Percentiles rank a stretch among this genome's conserved stretches.
phyloP scores from a whole-genome alignment of 2,888 invertebrate species.

The Blomia tropicalis region DNA sequence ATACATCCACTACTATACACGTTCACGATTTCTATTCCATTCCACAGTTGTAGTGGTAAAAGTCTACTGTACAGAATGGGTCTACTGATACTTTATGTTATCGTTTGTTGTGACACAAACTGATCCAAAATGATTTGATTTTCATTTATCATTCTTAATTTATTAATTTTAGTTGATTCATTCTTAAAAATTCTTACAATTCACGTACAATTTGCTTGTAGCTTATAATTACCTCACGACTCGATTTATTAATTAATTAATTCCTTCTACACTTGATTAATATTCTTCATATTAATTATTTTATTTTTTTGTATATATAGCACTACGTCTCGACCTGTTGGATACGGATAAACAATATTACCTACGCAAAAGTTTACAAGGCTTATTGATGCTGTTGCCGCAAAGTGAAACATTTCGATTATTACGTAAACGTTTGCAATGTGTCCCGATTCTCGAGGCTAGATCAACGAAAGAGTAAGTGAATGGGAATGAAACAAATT shows the following conservation, averaged over 20 bases:
- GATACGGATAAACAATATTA: conserved; percentile 54
- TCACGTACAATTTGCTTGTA: background rate
- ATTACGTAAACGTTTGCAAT: conserved; percentile 59
- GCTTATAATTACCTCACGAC: background rate
- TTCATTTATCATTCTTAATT: too few relatives aligned
- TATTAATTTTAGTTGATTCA: too few relatives aligned
- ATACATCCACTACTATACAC: too few relatives aligned
- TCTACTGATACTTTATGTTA: too few relatives aligned
- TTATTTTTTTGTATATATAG: conserved; percentile 40
- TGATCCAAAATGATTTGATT: too few relatives aligned
- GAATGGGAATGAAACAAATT: background rate
- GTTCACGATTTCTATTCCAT: too few relatives aligned
- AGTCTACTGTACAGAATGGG: too few relatives aligned
- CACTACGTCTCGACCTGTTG: conserved; percentile 76
- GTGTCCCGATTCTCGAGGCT: conserved; percentile 50
- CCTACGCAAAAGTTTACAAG: conserved; percentile 74
- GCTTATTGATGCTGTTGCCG: conserved; percentile 87
- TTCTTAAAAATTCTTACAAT: too few relatives aligned
- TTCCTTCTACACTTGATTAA: too few relatives aligned
- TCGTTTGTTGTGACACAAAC: background rate
- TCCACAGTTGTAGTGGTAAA: too few relatives aligned
- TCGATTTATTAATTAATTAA: background rate
- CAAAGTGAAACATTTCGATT: conserved; percentile 91
- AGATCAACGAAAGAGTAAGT: conserved; percentile 15
- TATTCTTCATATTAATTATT: too few relatives aligned